Evolutionary conservation across 2,888 invertebrate species (phyloP).

Genomic region (Drosophila subquinaria): DNA sequence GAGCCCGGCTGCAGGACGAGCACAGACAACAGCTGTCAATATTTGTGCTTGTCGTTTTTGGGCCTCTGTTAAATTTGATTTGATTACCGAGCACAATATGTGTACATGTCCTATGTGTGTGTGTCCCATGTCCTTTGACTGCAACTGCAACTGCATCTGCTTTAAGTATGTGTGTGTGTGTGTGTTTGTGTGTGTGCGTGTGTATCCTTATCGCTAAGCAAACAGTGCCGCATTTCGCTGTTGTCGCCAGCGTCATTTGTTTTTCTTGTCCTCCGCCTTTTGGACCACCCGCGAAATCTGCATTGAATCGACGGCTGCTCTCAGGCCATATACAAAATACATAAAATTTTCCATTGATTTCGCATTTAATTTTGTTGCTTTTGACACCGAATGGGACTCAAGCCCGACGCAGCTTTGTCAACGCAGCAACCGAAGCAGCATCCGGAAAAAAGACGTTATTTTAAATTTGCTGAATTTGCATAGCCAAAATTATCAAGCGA

Average conservation of each 20-base stretch:
- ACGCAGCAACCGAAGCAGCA: slow-evolving; percentile 48
- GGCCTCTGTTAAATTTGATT: slow-evolving; percentile 30
- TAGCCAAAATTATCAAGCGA: slow-evolving; percentile 18
- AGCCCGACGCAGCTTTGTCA: slow-evolving; percentile 49
- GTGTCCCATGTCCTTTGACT: not conserved
- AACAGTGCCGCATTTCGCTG: slow-evolving; percentile 69
- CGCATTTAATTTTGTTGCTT: slow-evolving; percentile 78
- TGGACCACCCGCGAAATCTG: slow-evolving; percentile 76
- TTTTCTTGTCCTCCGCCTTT: slow-evolving; percentile 61
- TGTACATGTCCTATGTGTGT: slow-evolving; percentile 11
- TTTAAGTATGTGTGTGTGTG: slow-evolving; percentile 31
- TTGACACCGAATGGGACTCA: slow-evolving; percentile 80
- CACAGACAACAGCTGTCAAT: slow-evolving; percentile 66
- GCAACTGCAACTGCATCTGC: slow-evolving; percentile 26
- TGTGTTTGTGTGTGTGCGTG: slow-evolving; percentile 40
- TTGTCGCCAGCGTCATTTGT: slow-evolving; percentile 71
- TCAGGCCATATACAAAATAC: not conserved
- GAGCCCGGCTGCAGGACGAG: slow-evolving; percentile 63
- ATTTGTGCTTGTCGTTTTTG: slow-evolving; percentile 59
- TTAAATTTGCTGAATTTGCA: slow-evolving; percentile 61
- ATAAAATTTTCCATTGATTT: slow-evolving; percentile 47
- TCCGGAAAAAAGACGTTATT: slow-evolving; percentile 30
- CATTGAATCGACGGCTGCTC: slow-evolving; percentile 28
- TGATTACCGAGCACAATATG: slow-evolving; percentile 26
- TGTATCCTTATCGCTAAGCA: slow-evolving; percentile 75